Evolutionary conservation across 2,113 vertebrate genomes (phyloP).

Genomic region (Apteryx mantelli): DNA sequence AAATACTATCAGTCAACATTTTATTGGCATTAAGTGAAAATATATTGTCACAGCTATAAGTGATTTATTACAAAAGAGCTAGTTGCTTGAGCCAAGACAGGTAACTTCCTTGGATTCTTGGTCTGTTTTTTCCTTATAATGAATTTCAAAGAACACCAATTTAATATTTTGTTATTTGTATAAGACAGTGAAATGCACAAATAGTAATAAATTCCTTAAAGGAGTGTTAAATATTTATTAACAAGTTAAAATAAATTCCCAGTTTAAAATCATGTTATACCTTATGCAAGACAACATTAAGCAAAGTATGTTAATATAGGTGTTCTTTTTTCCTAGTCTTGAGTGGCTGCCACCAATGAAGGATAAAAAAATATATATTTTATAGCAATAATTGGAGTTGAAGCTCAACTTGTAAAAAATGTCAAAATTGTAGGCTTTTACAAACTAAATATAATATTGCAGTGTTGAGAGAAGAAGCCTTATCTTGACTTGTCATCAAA

Average conservation of each 20-base stretch:
- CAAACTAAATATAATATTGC: neutral
- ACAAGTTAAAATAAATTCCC: neutral
- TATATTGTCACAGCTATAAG: neutral
- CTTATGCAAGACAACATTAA: neutral
- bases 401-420: neutral
- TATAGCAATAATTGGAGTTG: slow-evolving; percentile 60
- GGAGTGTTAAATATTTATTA: neutral
- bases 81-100: slow-evolving; percentile 16
- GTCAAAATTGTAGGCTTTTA: neutral
- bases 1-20: neutral
- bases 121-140: neutral
- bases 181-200: neutral
- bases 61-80: slow-evolving; percentile 33
- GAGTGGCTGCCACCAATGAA: neutral
- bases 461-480: neutral
- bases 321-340: neutral
- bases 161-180: slow-evolving; percentile 11
- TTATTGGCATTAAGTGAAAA: slow-evolving; percentile 15
- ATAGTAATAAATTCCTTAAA: slow-evolving; percentile 27
- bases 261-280: neutral
- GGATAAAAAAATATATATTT: neutral
- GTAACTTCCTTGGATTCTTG: neutral
- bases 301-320: neutral
- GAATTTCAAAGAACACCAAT: neutral
- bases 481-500: slow-evolving; percentile 3